Evolutionary conservation across 1,140 invertebrate species (phyloP).

Genomic region (Acromyrmex heyeri): DNA sequence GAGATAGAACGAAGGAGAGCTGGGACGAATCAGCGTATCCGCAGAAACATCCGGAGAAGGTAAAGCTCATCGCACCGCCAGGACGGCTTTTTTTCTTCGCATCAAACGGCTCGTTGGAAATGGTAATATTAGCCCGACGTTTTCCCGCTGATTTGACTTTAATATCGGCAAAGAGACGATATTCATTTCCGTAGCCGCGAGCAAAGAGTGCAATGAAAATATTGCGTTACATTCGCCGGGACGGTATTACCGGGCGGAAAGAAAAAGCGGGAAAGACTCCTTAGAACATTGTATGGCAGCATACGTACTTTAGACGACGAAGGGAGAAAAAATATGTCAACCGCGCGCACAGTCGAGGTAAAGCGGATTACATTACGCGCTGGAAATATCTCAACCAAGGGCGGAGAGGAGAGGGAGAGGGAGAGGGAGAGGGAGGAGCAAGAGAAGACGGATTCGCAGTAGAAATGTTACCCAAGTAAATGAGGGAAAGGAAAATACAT

Average conservation of each 20-base stretch:
- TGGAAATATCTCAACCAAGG: slow-evolving; percentile 55
- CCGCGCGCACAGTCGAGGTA: slow-evolving; percentile 47
- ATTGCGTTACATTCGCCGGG: slow-evolving; percentile 68
- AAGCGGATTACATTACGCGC: slow-evolving; percentile 65
- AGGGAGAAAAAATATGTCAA: slow-evolving; percentile 54
- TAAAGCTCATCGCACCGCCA: neutral
- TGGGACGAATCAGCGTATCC: slow-evolving; percentile 48
- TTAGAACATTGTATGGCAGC: slow-evolving; percentile 63
- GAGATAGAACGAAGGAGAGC: slow-evolving; percentile 30
- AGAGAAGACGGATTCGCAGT: slow-evolving; percentile 35
- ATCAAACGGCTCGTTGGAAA: slow-evolving; percentile 60
- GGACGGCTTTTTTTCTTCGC: slow-evolving; percentile 20
- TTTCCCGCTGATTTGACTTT: slow-evolving; percentile 76
- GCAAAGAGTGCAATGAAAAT: slow-evolving; percentile 73
- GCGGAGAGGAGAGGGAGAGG: neutral
- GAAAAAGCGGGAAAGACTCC: slow-evolving; percentile 36
- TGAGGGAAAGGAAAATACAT: slow-evolving; percentile 55
- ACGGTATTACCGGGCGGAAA: slow-evolving; percentile 67
- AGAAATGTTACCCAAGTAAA: slow-evolving; percentile 54
- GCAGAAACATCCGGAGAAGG: neutral
- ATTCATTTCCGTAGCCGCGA: slow-evolving; percentile 62
- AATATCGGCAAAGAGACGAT: slow-evolving; percentile 72
- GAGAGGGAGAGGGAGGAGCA: neutral
- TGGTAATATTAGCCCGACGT: slow-evolving; percentile 74
- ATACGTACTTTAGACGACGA: slow-evolving; percentile 55